Evolutionary conservation across 2,113 vertebrate genomes (phyloP).

Genomic region (Gavia stellata): DNA sequence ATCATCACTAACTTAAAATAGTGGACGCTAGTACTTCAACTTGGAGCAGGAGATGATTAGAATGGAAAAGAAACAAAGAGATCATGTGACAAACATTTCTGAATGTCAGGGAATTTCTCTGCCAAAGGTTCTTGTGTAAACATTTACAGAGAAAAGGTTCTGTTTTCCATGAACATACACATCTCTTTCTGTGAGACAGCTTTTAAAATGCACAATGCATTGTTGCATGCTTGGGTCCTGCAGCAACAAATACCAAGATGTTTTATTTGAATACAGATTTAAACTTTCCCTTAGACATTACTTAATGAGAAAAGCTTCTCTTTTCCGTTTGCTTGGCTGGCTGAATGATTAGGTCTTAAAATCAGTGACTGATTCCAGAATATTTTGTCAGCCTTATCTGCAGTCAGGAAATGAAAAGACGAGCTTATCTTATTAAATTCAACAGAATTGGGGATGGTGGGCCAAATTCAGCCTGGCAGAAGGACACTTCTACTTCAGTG

Average conservation of each 20-base stretch:
- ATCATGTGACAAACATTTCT: not conserved
- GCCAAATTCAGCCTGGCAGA: constrained; percentile 10
- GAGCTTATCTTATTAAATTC: constrained; percentile 9
- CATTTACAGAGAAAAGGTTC: not conserved
- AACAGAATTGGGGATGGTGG: not conserved
- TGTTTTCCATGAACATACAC: not conserved
- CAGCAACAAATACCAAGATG: not conserved
- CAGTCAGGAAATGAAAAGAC: constrained; percentile 27
- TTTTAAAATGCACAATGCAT: not conserved
- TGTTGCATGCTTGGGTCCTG: not conserved
- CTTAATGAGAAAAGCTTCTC: constrained; percentile 1
- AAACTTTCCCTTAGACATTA: not conserved
- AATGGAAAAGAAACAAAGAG: constrained; percentile 13
- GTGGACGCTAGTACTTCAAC: not conserved
- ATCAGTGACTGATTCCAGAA: not conserved
- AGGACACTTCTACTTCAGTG: not conserved
- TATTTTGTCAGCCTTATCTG: constrained; percentile 23
- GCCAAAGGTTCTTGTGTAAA: not conserved
- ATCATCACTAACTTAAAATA: not conserved
- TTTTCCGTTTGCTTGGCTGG: not conserved
- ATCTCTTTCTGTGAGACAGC: not conserved
- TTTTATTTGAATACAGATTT: not conserved
- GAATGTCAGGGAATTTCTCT: not conserved
- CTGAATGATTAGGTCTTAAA: not conserved
- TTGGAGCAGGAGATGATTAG: not conserved